Base-by-base conservation (phyloP, 2,888 invertebrate species). In the Calephelis perditalis region DNA sequence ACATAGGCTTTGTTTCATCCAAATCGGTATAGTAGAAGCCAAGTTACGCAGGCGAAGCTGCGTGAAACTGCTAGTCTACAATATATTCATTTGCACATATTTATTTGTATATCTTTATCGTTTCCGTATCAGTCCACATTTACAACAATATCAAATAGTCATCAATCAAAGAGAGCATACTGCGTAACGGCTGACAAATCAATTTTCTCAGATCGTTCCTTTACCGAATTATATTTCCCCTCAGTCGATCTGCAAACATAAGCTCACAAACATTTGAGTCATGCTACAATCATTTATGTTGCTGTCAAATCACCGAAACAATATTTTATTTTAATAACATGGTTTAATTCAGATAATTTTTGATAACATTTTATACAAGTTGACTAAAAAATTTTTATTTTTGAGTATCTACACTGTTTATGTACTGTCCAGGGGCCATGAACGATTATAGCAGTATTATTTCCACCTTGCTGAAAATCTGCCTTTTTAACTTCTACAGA, bases 191-290 rank as follows among this genome's bases (percentile, higher is more conserved):
- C 77, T 77, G 81, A 84, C 84, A 83, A 84, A 85, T 85, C 81
- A 84, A 86, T 86, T 85, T 82, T 77, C 84, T 82, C 84, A 80
- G 84, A 88, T 86, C 85, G 84, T 85, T 82, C 86, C 84, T 79
- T 84, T 78, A 80, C 78, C 77, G 75, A 76, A 82, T 82, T 81
- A 81, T 80, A 74, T 78, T 81, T 79, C 79, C 81, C 83, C 79
- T 73, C 49, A 49, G 49, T 49, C 73, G 72, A 73, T 76, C 66
- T 54, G 58, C 62, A 57, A 65, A 69, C 68, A 66, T 67, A 66
- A 68, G 63, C 64, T 68, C 64, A 65, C 64, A 63, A 67, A 65
- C 56, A 47, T 60, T 58, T 64, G 64, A 68, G 63, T 70, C 68
- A 67, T 62, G 76, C 76, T 77, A 68, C 71, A 78, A 70, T 66